phyloP scores from a whole-genome alignment of 2,888 invertebrate species.

The Megamerina dolium region DNA sequence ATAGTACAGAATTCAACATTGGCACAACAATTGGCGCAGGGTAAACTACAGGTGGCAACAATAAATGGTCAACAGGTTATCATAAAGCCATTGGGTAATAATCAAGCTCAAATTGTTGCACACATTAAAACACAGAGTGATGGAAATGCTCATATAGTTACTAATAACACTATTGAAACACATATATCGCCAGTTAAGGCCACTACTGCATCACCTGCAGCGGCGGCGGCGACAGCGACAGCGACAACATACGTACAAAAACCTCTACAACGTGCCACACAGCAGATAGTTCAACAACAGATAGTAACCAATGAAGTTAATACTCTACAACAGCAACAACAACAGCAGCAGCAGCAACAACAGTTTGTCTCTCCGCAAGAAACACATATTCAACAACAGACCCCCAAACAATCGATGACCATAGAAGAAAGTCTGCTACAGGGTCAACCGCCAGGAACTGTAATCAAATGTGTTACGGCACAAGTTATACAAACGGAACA shows the following conservation, averaged over 20 bases:
- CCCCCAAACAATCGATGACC: conserved; percentile 35
- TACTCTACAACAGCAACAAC: conserved; percentile 17
- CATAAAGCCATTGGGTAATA: conserved; percentile 71
- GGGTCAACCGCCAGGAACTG: conserved; percentile 78
- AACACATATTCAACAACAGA: conserved; percentile 16
- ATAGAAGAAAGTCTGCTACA: conserved; percentile 68
- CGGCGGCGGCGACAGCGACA: conserved; percentile 17
- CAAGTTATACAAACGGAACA: conserved; percentile 80
- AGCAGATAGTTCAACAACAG: conserved; percentile 23
- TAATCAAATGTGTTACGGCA: conserved; percentile 81
- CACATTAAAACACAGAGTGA: conserved; percentile 60
- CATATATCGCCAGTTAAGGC: too few relatives aligned
- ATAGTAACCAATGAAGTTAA: conserved; percentile 1
- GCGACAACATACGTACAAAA: conserved; percentile 24
- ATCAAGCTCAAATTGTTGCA: conserved; percentile 72
- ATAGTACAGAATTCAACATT: conserved; percentile 71
- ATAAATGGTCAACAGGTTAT: conserved; percentile 82
- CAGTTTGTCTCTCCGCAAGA: conserved; percentile 1
- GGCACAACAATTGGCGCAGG: conserved; percentile 75
- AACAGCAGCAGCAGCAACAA: conserved; percentile 20
- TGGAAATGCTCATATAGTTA: conserved; percentile 48
- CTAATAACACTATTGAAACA: conserved; percentile 38
- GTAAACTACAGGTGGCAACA: conserved; percentile 76
- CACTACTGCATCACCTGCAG: conserved; percentile 15
- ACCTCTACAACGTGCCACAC: conserved; percentile 22